Base-by-base conservation (phyloP, 1,140 invertebrate species). In the Bilobella aurantiaca region DNA sequence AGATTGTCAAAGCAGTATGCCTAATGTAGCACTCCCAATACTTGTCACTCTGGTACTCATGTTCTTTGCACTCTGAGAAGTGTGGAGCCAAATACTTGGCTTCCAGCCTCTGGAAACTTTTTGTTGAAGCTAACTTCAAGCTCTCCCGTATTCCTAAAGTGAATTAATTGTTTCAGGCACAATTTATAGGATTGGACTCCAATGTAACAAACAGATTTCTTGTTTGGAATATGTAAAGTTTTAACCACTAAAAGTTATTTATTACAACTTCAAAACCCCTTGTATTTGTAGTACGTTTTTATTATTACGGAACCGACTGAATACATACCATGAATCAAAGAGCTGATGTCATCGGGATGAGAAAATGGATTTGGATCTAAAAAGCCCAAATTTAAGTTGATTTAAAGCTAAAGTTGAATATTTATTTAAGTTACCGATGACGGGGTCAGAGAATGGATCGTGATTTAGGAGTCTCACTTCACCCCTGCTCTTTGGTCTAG, bases 11-110 rank as follows among this genome's bases (percentile, higher is more conserved):
- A 0, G 88, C 86, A 53, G 90, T 87, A 25, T 89, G 89, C 27
- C 89, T 78, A 14, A 89, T 88, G 73, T 89, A 86, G 74, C 91
- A 93, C 73, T 90, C 90, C 80, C 90, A 86, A 73, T 92, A 93
- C 2, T 82, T 82, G 67, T 93, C 90, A 1, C 84, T 85, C n/a
- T 82, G 83, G 73, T 90, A 89, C 68, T 82, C 81, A 28, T 83
- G 79, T 37, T 87, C 80, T 64, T 82, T 84, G 74, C 91, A 93
- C n/a, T 88, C 89, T 0, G 88, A 88, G 66, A 91, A 18, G 0
- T 57, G 25, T 18, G 25, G 47, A n/a, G 31, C 34, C 1, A n/a
- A 18, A 0, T 57, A 16, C 21, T 18, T 57, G 12, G 63, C 63
- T 1, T 69, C n/a, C n/a, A n/a, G n/a, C n/a, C n/a, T n/a, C n/a